Evolutionary conservation across 2,888 invertebrate species (phyloP).

Genomic region (Pycnomerus fuliginosus): DNA sequence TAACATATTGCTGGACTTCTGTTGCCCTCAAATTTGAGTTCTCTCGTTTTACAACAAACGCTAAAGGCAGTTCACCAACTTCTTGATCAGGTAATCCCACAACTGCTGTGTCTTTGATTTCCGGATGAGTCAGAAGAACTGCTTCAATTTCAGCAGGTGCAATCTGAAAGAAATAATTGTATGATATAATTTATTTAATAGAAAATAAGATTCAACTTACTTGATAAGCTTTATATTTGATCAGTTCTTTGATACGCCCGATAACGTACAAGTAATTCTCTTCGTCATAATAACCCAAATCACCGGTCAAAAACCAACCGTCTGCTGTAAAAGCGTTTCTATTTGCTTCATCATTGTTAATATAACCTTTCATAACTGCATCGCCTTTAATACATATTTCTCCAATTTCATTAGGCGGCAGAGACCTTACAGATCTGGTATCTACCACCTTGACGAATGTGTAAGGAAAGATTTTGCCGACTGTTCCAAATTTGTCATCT

Average conservation of each 20-base stretch:
- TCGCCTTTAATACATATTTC: conserved; percentile 82
- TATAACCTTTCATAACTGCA: conserved; percentile 62
- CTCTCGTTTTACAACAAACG: conserved; percentile 69
- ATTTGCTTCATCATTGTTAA: conserved; percentile 67
- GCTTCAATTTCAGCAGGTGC: conserved; percentile 87
- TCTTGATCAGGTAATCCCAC: conserved; percentile 72
- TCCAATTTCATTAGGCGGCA: conserved; percentile 68
- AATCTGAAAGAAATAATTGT: conserved; percentile 22
- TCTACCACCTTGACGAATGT: no score
- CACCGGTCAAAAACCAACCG: conserved; percentile 79
- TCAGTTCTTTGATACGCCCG: conserved; percentile 84
- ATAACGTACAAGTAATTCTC: conserved; percentile 78
- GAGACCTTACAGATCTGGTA: conserved; percentile 57
- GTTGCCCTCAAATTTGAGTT: conserved; percentile 54
- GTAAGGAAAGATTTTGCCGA: conserved; percentile 64
- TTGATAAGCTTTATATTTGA: conserved; percentile 87
- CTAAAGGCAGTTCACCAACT: conserved; percentile 74
- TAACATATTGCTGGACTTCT: conserved; percentile 51
- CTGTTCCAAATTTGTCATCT: conserved; percentile 58
- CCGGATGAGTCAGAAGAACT: conserved; percentile 67
- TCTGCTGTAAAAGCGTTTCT: conserved; percentile 64
- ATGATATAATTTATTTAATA: not conserved
- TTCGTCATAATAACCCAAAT: conserved; percentile 78
- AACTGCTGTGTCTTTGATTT: conserved; percentile 77
- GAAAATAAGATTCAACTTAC: conserved; percentile 55